phyloP scores from a whole-genome alignment of 2,888 invertebrate genomes.

The Germaria angustata region DNA sequence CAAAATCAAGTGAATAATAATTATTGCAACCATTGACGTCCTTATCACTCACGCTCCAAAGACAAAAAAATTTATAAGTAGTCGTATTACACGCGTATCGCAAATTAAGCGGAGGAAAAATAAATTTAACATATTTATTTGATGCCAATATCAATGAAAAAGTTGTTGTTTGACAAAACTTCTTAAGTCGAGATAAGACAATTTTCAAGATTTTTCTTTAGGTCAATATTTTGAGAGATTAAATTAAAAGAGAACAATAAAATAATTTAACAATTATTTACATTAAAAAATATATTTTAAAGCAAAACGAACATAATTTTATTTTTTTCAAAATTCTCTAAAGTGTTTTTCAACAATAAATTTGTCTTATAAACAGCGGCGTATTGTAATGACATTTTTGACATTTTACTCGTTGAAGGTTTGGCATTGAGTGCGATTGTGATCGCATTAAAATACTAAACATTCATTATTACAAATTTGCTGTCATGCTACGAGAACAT shows the following conservation, averaged over 20 bases:
- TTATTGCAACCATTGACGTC: constrained; percentile 5
- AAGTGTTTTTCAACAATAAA: no score
- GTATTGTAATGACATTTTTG: no score
- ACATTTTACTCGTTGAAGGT: no score
- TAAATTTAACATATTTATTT: background rate
- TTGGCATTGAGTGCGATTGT: no score
- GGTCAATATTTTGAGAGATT: background rate
- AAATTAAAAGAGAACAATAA: background rate
- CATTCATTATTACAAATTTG: no score
- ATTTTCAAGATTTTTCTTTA: background rate
- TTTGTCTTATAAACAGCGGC: no score
- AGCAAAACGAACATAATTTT: no score
- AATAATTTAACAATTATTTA: no score
- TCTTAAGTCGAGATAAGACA: background rate
- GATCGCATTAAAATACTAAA: no score
- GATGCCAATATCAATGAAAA: constrained; percentile 31
- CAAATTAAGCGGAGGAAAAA: background rate
- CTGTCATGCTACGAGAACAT: no score
- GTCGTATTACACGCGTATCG: background rate
- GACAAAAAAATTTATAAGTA: background rate
- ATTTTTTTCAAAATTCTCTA: no score
- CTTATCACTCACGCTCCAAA: constrained; percentile 32
- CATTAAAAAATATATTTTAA: no score
- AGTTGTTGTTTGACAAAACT: background rate
- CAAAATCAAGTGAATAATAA: constrained; percentile 19